phyloP scores from a whole-genome alignment of 2,797 vertebrate genomes.

The Basileuterus tristriatus region DNA sequence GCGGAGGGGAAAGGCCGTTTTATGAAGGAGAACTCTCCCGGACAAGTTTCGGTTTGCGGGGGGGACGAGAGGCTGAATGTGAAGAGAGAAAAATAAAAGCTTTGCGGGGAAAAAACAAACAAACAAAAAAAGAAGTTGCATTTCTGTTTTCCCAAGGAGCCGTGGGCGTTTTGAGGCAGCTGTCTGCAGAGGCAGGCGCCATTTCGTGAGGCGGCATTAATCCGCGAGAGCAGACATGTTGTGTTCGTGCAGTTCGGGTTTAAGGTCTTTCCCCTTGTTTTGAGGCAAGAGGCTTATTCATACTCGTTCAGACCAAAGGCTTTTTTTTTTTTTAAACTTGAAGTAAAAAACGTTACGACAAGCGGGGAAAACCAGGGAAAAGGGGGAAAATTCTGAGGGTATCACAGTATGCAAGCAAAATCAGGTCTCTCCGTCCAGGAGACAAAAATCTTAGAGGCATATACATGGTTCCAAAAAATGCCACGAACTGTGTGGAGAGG shows the following conservation, averaged over 20 bases:
- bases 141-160: background rate
- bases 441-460: background rate
- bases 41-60: background rate
- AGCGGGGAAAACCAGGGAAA: background rate
- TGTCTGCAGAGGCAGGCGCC: constrained; percentile 25
- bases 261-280: background rate
- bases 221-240: constrained; percentile 45
- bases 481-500: fast-evolving
- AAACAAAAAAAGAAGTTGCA: background rate
- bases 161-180: background rate
- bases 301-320: background rate
- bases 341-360: background rate
- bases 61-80: background rate
- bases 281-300: background rate
- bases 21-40: fast-evolving
- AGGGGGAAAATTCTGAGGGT: background rate
- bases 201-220: constrained; percentile 22
- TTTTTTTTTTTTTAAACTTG: background rate
- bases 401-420: background rate
- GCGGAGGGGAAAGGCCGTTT: background rate
- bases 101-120: fast-evolving
- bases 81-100: background rate
- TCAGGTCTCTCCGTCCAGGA: background rate
- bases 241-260: background rate
- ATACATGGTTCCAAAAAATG: background rate